Percentiles rank a stretch among this genome's conserved stretches.
phyloP scores from a whole-genome alignment of 2,113 vertebrate species.

The Bubo blakistoni region DNA sequence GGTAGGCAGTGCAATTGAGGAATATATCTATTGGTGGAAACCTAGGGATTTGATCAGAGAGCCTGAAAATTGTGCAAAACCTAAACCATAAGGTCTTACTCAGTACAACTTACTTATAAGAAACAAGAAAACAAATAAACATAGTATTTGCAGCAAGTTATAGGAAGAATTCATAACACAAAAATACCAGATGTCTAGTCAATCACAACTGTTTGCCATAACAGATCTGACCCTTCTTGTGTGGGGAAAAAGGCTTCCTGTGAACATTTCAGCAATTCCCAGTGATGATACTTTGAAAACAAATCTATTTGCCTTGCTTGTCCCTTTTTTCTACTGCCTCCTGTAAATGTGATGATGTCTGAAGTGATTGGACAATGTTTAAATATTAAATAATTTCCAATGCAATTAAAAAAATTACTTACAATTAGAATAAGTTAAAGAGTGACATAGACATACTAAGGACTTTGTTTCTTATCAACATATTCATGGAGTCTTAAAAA shows the following conservation, averaged over 20 bases:
- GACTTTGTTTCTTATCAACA: slow-evolving; percentile 9
- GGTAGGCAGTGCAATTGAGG: background rate
- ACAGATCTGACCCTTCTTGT: background rate
- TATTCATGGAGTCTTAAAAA: background rate
- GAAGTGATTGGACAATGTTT: background rate
- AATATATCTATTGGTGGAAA: background rate
- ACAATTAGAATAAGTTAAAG: background rate
- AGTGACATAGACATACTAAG: background rate
- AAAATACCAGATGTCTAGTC: background rate
- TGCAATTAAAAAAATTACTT: background rate
- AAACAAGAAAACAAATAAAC: background rate
- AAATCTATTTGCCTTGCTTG: background rate
- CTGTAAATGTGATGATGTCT: background rate
- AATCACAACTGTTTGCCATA: background rate
- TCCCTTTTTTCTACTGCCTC: background rate
- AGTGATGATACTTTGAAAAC: background rate
- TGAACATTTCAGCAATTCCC: background rate
- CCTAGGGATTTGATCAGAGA: background rate
- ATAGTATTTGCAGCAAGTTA: background rate
- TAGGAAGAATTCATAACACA: background rate
- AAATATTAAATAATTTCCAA: background rate
- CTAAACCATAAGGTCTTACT: background rate
- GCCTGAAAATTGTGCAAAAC: background rate
- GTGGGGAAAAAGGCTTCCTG: background rate
- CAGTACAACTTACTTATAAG: background rate